Percentiles rank a stretch among this genome's conserved stretches.
phyloP scores from a whole-genome alignment of 2,888 invertebrate genomes.

The Pimpla rufipes region DNA sequence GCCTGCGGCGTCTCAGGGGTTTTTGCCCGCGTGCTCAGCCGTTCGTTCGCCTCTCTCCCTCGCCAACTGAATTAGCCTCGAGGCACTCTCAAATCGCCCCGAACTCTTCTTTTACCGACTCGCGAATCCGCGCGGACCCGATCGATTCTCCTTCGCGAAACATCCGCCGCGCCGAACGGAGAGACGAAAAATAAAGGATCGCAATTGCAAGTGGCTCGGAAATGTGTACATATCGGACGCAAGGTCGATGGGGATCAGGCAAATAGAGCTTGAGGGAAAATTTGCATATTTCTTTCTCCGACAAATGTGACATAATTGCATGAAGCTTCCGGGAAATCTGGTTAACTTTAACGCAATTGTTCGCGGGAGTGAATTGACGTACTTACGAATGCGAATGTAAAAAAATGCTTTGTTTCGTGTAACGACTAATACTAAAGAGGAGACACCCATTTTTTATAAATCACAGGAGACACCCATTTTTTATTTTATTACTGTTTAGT shows the following conservation, averaged over 20 bases:
- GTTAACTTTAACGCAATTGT: too few species aligned
- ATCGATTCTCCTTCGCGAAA: constrained; percentile 14
- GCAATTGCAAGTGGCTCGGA: background rate
- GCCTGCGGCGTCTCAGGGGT: constrained; percentile 59
- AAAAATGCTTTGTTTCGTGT: too few species aligned
- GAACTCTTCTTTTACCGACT: constrained; percentile 25
- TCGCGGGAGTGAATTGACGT: background rate
- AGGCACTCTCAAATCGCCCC: constrained; percentile 26
- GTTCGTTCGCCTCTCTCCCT: constrained; percentile 67
- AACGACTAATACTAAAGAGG: too few species aligned
- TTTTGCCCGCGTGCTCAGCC: constrained; percentile 66
- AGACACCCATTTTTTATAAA: too few species aligned
- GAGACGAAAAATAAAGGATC: background rate
- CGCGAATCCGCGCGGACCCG: constrained; percentile 16
- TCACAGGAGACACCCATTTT: too few species aligned
- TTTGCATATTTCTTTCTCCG: background rate
- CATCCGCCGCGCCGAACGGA: background rate
- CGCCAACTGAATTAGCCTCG: constrained; percentile 60
- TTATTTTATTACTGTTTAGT: too few species aligned
- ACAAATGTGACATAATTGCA: background rate
- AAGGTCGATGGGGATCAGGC: background rate
- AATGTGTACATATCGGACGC: background rate
- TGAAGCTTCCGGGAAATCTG: background rate
- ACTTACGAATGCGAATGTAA: background rate
- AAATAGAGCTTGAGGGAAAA: background rate